Percentiles rank a stretch among this genome's conserved stretches.
Conservation (phyloP, 2,888 invertebrate species). For the Xestia ashworthii region DNA sequence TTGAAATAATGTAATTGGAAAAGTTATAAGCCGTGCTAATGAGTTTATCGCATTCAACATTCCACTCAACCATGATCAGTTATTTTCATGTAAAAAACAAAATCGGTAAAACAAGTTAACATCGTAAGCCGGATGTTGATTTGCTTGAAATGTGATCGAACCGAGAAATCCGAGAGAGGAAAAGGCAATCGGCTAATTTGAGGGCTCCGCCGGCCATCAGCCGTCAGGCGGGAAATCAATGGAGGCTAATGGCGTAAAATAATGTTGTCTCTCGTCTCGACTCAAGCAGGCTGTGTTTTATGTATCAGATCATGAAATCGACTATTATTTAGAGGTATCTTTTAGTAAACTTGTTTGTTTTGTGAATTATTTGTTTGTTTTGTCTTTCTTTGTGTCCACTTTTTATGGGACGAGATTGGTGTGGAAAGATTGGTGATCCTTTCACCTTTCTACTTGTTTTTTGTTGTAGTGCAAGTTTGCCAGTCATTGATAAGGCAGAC, state of each 20-base stretch:
- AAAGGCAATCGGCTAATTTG: slow-evolving; percentile 62
- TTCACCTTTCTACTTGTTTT: neutral
- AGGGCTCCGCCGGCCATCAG: slow-evolving; percentile 53
- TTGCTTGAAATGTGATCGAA: slow-evolving; percentile 54
- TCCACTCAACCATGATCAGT: neutral
- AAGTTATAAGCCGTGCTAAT: neutral
- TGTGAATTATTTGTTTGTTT: neutral
- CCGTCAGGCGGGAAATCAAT: slow-evolving; percentile 39
- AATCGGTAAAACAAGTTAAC: slow-evolving; percentile 22
- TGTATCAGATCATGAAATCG: slow-evolving; percentile 23
- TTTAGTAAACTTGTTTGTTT: neutral
- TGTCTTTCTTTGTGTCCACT: neutral
- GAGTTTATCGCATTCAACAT: neutral
- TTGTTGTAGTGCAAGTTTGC: neutral
- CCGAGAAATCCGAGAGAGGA: slow-evolving; percentile 55
- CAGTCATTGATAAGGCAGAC: too few species aligned
- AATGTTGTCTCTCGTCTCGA: slow-evolving; percentile 35
- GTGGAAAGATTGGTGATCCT: too few species aligned
- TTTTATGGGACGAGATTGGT: neutral
- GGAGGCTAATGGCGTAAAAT: slow-evolving; percentile 51
- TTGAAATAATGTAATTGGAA: neutral
- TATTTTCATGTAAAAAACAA: neutral
- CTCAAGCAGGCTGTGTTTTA: slow-evolving; percentile 23
- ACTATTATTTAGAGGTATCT: slow-evolving; percentile 14
- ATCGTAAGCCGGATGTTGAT: slow-evolving; percentile 49